Base-by-base conservation (phyloP, 2,113 vertebrate genomes). In the Pandion haliaetus region DNA sequence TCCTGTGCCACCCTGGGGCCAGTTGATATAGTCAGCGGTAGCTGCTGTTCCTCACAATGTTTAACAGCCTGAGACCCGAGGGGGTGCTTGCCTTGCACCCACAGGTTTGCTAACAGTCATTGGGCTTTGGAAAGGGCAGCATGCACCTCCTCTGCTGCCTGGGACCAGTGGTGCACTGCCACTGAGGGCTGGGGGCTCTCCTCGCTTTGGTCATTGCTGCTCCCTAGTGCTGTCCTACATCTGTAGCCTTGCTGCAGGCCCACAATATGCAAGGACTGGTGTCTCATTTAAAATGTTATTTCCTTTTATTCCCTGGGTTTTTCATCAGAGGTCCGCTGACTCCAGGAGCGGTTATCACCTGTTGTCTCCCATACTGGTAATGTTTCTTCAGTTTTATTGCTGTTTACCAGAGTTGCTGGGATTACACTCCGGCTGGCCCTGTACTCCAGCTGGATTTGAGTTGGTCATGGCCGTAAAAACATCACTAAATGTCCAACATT, bases 111-210 rank as follows among this genome's bases (percentile, higher is more conserved):
- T 81, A 6, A 8, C 19, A 34, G 40, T 29, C 9, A 1, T 2
- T 55, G 47, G 23, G 13, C 63, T 54, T 82, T 54, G 40, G 57
- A 59, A 25, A 52, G 44, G 36, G 38, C 70, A 59, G 44, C 21
- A 47, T 54, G 9, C 19, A 6, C 26, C 31, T 40, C 21, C 13
- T 86, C 55, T 85, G 40, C n/a, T 69, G 59, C 17, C n/a, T 34
- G 23, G n/a, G 19, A 50, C 23, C 17, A 2, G 24, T 38, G 17
- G 14, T 66, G 38, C 40, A 29, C 34, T 24, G 10, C 58, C 10
- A 8, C n/a, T 0, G 0, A 13, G 49, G 77, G 71, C 90, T 34
- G 0, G 0, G 32, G 34, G 32, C 42, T 79, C 17, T 72, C 32
- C 40, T 91, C 38, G 32, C 26, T 50, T 87, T 79, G 66, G 58